These are phyloP conservation scores for Hemibagrus wyckioides DNA, from an alignment of 2,113 vertebrate genomes.

Conservation along the genomic window DNA sequence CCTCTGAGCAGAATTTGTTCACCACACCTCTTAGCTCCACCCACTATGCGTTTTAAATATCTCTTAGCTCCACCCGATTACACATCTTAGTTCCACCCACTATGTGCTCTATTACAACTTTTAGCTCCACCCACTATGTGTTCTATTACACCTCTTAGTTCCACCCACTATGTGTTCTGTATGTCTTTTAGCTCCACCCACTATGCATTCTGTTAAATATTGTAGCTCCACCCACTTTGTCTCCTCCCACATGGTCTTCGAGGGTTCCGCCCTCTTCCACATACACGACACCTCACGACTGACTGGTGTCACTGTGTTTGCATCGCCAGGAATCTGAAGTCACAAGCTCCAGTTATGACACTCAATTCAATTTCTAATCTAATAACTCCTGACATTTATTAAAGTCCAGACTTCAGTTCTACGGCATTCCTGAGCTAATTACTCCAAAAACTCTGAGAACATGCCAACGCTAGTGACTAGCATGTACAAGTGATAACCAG, in stretches of 20 bases:
- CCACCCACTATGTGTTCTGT: background rate
- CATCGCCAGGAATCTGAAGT: too few relatives aligned
- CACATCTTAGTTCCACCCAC: too few relatives aligned
- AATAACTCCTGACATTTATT: too few relatives aligned
- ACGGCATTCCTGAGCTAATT: background rate
- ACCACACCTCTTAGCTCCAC: too few relatives aligned
- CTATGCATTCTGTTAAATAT: background rate
- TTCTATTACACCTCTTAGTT: background rate
- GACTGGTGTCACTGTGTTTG: background rate
- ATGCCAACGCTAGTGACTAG: background rate
- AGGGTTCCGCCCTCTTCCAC: background rate
- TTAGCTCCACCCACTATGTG: too few relatives aligned
- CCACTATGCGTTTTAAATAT: too few relatives aligned
- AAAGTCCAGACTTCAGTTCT: too few relatives aligned
- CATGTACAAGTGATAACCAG: background rate
- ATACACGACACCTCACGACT: background rate
- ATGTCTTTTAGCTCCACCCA: background rate
- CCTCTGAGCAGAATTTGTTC: too few relatives aligned
- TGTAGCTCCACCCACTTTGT: background rate
- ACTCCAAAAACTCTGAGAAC: background rate
- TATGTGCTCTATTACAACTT: too few relatives aligned
- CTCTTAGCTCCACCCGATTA: too few relatives aligned
- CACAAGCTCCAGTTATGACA: too few relatives aligned
- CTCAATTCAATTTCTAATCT: too few relatives aligned
- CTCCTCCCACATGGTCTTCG: background rate